These are phyloP conservation scores for Cyprinodon brontotheroides DNA, from an alignment of 2,113 vertebrate species.

Conservation along the genomic window DNA sequence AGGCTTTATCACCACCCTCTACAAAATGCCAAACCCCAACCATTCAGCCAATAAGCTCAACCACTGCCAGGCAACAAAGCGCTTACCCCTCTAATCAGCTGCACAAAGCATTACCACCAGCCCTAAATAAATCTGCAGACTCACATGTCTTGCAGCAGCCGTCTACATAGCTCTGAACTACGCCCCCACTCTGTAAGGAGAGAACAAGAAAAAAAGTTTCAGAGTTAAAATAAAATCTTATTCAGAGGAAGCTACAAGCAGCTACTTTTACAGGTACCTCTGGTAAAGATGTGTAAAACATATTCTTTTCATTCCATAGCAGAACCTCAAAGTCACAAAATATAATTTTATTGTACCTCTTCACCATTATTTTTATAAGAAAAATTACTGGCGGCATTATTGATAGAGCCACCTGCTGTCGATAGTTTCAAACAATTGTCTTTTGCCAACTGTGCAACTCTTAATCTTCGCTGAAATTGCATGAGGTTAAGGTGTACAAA, in stretches of 20 bases:
- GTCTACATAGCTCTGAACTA: slow-evolving; percentile 90
- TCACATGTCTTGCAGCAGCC: slow-evolving; percentile 99
- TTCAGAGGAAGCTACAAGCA: background rate
- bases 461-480: background rate
- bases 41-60: slow-evolving; percentile 74
- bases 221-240: background rate
- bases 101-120: slow-evolving; percentile 77
- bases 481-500: background rate
- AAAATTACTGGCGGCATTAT: too few relatives aligned
- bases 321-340: background rate
- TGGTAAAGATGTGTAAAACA: background rate
- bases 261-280: background rate
- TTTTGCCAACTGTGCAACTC: background rate
- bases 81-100: slow-evolving; percentile 65
- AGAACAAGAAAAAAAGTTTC: slow-evolving; percentile 17
- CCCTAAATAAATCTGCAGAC: slow-evolving; percentile 74
- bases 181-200: slow-evolving; percentile 88
- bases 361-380: too few relatives aligned
- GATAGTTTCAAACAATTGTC: too few relatives aligned
- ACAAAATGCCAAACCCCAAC: slow-evolving; percentile 75
- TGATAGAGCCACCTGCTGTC: too few relatives aligned
- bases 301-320: background rate
- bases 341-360: too few relatives aligned
- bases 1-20: slow-evolving; percentile 67
- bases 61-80: slow-evolving; percentile 79